Evolutionary conservation across 2,888 invertebrate genomes (phyloP).

Genomic region (Cephus rjabovi): DNA sequence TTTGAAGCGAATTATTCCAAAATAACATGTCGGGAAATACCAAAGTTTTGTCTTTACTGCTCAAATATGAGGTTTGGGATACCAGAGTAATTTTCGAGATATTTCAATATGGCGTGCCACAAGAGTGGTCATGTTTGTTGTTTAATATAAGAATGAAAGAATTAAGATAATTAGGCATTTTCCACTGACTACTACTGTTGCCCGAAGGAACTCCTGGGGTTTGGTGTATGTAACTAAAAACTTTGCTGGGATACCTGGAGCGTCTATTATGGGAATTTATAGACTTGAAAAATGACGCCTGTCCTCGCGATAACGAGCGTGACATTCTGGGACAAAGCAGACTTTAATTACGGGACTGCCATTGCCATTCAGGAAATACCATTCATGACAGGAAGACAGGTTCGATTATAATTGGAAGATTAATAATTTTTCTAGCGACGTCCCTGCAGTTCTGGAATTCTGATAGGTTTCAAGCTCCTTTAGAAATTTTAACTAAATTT

Average conservation of each 20-base stretch:
- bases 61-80: neutral
- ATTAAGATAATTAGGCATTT: conserved; percentile 4
- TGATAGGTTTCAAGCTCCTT: neutral
- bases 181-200: neutral
- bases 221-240: neutral
- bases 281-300: neutral
- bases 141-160: neutral
- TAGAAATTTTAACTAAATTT: neutral
- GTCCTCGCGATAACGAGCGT: conserved; percentile 3
- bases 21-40: neutral
- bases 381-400: neutral
- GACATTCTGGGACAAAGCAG: neutral
- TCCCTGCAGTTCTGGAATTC: neutral
- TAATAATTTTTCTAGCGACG: neutral
- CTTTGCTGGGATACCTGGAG: neutral
- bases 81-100: neutral
- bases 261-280: neutral
- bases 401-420: neutral
- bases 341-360: conserved; percentile 2
- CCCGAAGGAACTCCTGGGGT: neutral
- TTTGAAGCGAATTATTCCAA: neutral
- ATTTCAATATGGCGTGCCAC: neutral
- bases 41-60: neutral
- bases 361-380: neutral
- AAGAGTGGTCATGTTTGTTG: neutral